Percentiles rank a stretch among this genome's conserved stretches.
These are phyloP conservation scores for Mythimna loreyi DNA, from an alignment of 2,888 invertebrate genomes.

Conservation along the genomic window DNA sequence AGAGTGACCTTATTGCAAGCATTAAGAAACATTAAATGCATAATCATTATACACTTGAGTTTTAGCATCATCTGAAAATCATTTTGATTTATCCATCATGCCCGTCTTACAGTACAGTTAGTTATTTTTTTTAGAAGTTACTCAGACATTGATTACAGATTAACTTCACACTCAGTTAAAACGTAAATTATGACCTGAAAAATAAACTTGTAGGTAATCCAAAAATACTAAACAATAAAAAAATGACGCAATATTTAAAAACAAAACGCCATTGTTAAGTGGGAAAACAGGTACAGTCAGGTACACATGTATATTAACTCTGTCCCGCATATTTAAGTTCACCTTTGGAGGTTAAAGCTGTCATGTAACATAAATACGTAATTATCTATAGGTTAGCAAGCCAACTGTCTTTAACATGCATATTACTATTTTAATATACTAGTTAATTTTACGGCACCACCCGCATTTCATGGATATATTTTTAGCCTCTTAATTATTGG, in stretches of 20 bases:
- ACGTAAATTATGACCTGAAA: background rate
- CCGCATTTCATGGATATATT: slow-evolving; percentile 29
- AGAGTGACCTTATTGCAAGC: background rate
- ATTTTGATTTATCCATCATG: background rate
- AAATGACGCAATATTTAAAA: slow-evolving; percentile 33
- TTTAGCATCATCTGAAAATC: background rate
- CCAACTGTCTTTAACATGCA: slow-evolving; percentile 38
- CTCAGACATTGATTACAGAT: background rate
- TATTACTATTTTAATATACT: slow-evolving; percentile 15
- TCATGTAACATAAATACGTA: slow-evolving; percentile 50
- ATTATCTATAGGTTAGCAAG: slow-evolving; percentile 41
- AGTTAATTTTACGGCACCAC: slow-evolving; percentile 26
- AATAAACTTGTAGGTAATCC: background rate
- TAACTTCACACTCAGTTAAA: background rate
- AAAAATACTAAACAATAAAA: slow-evolving; percentile 39
- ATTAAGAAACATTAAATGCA: background rate
- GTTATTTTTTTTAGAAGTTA: background rate
- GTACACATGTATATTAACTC: slow-evolving; percentile 25
- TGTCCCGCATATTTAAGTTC: slow-evolving; percentile 53
- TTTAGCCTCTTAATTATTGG: slow-evolving; percentile 14
- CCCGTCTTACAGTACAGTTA: no score
- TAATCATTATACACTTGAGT: background rate
- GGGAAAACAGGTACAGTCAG: slow-evolving; percentile 44
- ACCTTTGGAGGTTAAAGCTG: slow-evolving; percentile 55
- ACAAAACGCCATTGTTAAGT: slow-evolving; percentile 48